phyloP scores from a whole-genome alignment of 1,140 invertebrate species.

The Zaprionus kolodkinae region DNA sequence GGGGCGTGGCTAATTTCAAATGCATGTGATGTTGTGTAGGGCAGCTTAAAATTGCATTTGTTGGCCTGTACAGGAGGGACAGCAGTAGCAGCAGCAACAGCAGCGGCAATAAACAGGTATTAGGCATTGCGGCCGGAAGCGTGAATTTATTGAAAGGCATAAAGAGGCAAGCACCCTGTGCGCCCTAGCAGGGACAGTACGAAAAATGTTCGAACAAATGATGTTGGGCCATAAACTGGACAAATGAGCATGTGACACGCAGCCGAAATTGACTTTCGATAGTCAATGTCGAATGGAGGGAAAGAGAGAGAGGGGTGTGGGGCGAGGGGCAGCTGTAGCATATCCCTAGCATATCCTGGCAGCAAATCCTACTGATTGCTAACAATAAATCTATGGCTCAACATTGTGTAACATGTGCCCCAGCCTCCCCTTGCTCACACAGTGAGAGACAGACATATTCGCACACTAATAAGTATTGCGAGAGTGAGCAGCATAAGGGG shows the following conservation, averaged over 20 bases:
- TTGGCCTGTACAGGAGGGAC: not conserved
- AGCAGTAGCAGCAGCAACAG: conserved; percentile 40
- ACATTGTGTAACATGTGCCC: conserved; percentile 59
- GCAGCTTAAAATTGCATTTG: conserved; percentile 53
- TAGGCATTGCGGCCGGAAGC: conserved; percentile 65
- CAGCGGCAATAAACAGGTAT: conserved; percentile 77
- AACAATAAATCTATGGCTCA: conserved; percentile 79
- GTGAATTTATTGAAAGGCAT: conserved; percentile 80
- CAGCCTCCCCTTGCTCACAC: too few relatives aligned
- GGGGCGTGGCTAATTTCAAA: conserved; percentile 52
- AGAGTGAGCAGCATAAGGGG: not conserved
- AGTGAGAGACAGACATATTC: conserved; percentile 24
- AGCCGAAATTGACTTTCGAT: conserved; percentile 81
- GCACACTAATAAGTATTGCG: conserved; percentile 54
- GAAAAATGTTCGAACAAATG: conserved; percentile 69
- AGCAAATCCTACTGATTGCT: conserved; percentile 75
- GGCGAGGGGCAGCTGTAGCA: conserved; percentile 19
- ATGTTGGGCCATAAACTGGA: conserved; percentile 77
- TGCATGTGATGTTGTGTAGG: conserved; percentile 33
- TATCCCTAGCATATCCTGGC: conserved; percentile 24
- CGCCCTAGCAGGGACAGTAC: not conserved
- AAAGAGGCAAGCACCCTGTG: conserved; percentile 51
- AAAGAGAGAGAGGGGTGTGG: too few relatives aligned
- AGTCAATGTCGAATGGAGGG: conserved; percentile 52
- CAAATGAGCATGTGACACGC: conserved; percentile 81